Percentiles rank a stretch among this genome's conserved stretches.
Conservation (phyloP, 2,888 invertebrate species). For the Pseudococcus jackbeardsleyi region DNA sequence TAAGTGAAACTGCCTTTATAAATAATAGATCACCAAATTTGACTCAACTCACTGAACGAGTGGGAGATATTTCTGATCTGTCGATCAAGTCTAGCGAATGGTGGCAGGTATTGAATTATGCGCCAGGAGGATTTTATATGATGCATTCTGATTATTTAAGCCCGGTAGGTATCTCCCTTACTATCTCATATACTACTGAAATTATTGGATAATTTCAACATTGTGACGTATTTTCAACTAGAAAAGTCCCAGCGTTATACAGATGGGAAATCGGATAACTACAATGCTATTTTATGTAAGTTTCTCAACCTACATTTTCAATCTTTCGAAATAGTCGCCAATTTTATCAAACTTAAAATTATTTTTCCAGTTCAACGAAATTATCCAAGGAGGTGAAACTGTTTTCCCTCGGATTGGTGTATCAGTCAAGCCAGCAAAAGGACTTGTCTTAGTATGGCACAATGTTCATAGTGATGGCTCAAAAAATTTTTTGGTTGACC, state of each 20-base stretch:
- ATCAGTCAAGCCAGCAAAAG: slow-evolving; percentile 88
- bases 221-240: slow-evolving; percentile 70
- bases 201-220: neutral
- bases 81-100: slow-evolving; percentile 93
- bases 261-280: slow-evolving; percentile 95
- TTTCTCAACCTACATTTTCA: neutral
- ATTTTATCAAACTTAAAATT: neutral
- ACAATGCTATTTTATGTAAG: slow-evolving; percentile 96
- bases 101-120: slow-evolving; percentile 98
- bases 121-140: slow-evolving; percentile 98
- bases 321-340: too few species aligned
- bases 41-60: slow-evolving; percentile 81
- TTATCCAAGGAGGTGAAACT: slow-evolving; percentile 96
- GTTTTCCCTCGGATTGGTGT: slow-evolving; percentile 94
- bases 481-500: slow-evolving; percentile 90
- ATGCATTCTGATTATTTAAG: slow-evolving; percentile 98
- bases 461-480: slow-evolving; percentile 93
- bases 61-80: slow-evolving; percentile 88
- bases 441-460: slow-evolving; percentile 95
- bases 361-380: slow-evolving; percentile 84
- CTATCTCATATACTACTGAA: neutral
- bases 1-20: slow-evolving; percentile 98
- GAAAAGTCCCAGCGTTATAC: neutral
- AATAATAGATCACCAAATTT: slow-evolving; percentile 82
- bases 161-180: slow-evolving; percentile 71